Conservation (phyloP, 2,113 vertebrate species). For the human region GRCh38 chr14:95405001-95405500, state of each 20-base stretch:
- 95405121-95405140: neutral
- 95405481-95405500: neutral
- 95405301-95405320: accelerated
- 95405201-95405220: neutral
- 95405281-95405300: neutral
- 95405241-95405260: neutral
- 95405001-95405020: neutral
- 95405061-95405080: neutral
- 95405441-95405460: neutral
- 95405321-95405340: accelerated
- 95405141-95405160: neutral
- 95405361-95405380: neutral
- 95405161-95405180: neutral
- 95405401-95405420: neutral
- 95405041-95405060: neutral
- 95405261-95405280: neutral
- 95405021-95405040: conserved; percentile 14
- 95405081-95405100: neutral
- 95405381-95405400: accelerated
- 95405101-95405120: neutral
- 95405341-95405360: accelerated
- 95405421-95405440: accelerated
- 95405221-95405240: neutral
- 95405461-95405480: neutral
- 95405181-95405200: neutral